A percentile compares a stretch with the other conserved stretches of the same genome.
phyloP scores from a whole-genome alignment of 2,797 vertebrate genomes.

The Podarcis siculus region DNA sequence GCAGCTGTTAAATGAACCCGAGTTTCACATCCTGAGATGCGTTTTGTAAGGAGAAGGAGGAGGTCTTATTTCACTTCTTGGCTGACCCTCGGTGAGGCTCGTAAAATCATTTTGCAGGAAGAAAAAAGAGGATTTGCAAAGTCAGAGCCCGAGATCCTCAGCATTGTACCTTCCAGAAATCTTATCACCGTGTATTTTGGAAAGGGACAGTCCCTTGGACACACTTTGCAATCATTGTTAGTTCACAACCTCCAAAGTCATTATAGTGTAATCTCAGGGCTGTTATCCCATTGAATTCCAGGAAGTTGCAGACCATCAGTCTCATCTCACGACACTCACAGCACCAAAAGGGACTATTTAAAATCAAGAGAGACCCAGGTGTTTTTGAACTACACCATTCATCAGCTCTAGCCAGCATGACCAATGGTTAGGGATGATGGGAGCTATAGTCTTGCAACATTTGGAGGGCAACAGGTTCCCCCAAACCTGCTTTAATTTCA shows the following conservation, averaged over 20 bases:
- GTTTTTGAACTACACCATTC: too few relatives aligned
- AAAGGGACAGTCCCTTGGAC: background rate
- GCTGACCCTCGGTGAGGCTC: background rate
- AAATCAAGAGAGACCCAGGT: too few relatives aligned
- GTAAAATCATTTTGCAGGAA: background rate
- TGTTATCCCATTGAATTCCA: background rate
- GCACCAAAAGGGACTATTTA: too few relatives aligned
- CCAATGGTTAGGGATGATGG: too few relatives aligned
- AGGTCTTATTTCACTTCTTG: background rate
- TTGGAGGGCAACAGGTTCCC: too few relatives aligned
- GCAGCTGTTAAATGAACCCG: background rate
- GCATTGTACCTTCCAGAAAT: too few relatives aligned
- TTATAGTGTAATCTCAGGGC: background rate
- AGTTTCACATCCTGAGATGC: background rate
- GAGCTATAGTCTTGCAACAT: too few relatives aligned
- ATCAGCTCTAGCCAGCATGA: too few relatives aligned
- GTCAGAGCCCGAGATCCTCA: background rate
- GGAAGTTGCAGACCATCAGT: background rate
- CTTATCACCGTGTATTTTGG: background rate
- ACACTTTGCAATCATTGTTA: too few relatives aligned
- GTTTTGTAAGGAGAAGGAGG: background rate
- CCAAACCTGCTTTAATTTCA: too few relatives aligned
- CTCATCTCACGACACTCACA: background rate
- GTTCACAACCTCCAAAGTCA: background rate
- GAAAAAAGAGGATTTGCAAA: background rate